Evolutionary conservation across 2,113 vertebrate species (phyloP).

Genomic region (Sylvilagus bachmani): DNA sequence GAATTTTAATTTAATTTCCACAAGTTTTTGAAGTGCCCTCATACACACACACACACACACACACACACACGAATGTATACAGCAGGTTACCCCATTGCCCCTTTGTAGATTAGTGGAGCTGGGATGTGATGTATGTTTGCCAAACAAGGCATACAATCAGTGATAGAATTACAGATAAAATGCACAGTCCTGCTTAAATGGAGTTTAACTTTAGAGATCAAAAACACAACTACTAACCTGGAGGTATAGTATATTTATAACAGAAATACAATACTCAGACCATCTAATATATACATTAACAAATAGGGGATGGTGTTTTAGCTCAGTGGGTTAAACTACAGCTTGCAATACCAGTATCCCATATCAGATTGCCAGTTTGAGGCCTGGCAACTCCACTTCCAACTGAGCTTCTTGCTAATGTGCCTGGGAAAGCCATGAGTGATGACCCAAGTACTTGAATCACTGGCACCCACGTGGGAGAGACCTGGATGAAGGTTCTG

Average conservation of each 20-base stretch:
- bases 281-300: not conserved
- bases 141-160: not conserved
- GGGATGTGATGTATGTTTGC: conserved; percentile 22
- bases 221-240: not conserved
- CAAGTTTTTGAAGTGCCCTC: too few species aligned
- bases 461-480: too few species aligned
- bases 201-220: not conserved
- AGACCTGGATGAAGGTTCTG: too few species aligned
- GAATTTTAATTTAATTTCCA: too few species aligned
- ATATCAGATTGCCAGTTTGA: too few species aligned
- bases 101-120: not conserved
- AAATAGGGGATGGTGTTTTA: not conserved
- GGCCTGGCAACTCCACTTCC: too few species aligned
- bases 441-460: too few species aligned
- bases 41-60: not conserved
- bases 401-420: too few species aligned
- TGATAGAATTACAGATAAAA: not conserved
- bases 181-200: not conserved
- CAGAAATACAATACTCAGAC: not conserved
- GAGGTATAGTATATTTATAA: not conserved
- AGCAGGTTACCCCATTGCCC: not conserved
- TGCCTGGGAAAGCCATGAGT: too few species aligned
- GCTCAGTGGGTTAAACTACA: too few species aligned
- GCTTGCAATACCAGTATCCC: too few species aligned
- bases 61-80: not conserved